Base-by-base conservation (phyloP, 2,113 vertebrate species). In the Chroicocephalus ridibundus region DNA sequence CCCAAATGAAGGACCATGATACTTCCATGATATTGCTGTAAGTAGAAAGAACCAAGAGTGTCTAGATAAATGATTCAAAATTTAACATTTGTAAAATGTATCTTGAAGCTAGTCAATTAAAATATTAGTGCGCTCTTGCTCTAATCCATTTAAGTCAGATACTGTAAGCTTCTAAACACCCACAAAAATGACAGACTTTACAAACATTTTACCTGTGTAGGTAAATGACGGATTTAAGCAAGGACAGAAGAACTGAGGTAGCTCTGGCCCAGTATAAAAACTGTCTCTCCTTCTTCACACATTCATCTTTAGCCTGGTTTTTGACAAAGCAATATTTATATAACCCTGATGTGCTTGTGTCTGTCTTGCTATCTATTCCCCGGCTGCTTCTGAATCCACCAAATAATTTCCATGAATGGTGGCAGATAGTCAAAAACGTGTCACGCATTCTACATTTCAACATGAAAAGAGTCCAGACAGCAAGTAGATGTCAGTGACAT, bases 241-340 rank as follows among this genome's bases (percentile, higher is more conserved):
- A 17, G 20, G 24, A 26, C 54, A 91, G 13, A 13, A 90, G 47
- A 90, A 66, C 11, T 26, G 27, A 70, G 17, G 34, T n/a, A 84
- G 34, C 32, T 78, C 55, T 79, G 38, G 8, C 14, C 85, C n/a
- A 32, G 15, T 7, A 44, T 47, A 79, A 58, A 68, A 68, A 31
- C 13, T 27, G 15, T 29, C 17, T 29, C n/a, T 60, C 17, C 22
- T 86, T 24, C 46, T 60, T 76, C n/a, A 20, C 0, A 0, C 20
- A 29, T 24, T 64, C 42, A 13, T 64, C 86, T 20, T 90, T 19
- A 80, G 16, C 26, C 47, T 60, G 21, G 3, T 34, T 76, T 86
- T 26, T 26, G 29, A 69, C 13, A 71, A 76, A 88, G 24, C 49
- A 94, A 68, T 29, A 27, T 47, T 55, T 47, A 32, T 21, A 47